These are phyloP conservation scores for Anodontia alba DNA, from an alignment of 2,888 invertebrate genomes.

Conservation along the genomic window DNA sequence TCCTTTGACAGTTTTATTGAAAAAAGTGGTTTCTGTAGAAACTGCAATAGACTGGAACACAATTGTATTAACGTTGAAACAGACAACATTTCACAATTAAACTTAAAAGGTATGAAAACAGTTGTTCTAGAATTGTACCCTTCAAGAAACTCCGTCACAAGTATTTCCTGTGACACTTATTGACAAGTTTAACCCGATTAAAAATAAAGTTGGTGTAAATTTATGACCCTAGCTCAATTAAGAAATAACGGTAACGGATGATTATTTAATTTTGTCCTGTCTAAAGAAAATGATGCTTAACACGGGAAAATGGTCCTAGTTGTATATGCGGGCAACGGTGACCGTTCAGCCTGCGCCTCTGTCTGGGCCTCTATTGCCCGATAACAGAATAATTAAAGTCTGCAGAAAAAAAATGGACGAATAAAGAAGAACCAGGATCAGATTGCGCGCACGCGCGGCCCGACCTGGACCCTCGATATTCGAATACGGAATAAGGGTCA, in stretches of 20 bases:
- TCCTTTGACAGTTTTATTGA: too few relatives aligned
- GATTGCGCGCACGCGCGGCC: too few relatives aligned
- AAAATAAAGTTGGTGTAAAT: conserved; percentile 52
- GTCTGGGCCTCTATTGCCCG: too few relatives aligned
- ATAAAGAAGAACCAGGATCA: too few relatives aligned
- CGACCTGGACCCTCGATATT: too few relatives aligned
- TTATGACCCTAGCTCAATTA: conserved; percentile 63
- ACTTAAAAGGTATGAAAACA: conserved; percentile 58
- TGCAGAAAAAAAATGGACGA: too few relatives aligned
- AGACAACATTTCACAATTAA: conserved; percentile 8
- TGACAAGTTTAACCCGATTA: conserved; percentile 57
- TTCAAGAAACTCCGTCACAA: conserved; percentile 22
- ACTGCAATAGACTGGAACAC: not conserved
- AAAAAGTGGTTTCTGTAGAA: too few relatives aligned
- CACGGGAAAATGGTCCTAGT: too few relatives aligned
- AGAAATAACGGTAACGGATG: conserved; percentile 61
- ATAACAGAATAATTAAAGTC: too few relatives aligned
- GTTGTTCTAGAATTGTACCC: conserved; percentile 37
- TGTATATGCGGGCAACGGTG: too few relatives aligned
- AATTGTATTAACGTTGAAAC: not conserved
- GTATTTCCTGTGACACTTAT: conserved; percentile 38
- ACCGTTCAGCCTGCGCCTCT: too few relatives aligned
- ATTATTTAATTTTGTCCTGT: conserved; percentile 41
- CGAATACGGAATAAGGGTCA: too few relatives aligned
- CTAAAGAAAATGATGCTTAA: not conserved